Base-by-base conservation (phyloP, 2,888 invertebrate species). In the Yponomeuta evonymella region DNA sequence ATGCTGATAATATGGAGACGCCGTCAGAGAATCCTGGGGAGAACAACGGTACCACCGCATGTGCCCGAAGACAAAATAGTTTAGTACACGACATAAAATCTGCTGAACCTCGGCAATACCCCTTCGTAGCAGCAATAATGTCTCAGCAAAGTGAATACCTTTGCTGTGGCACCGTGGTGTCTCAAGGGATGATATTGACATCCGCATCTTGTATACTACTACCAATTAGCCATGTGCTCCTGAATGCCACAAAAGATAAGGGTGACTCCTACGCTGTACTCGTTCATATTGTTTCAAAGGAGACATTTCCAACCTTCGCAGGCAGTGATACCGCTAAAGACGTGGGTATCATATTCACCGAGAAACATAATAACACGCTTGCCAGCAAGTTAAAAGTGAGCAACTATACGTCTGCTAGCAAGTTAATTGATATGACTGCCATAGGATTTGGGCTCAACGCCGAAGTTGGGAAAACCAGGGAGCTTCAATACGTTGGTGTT, bases 401-500 rank as follows among this genome's bases (percentile, higher is more conserved):
- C 73, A 88, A 88, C 74, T 81, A 75, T 67, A 87, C 88, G 4
- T 80, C 75, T 72, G 71, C 78, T 11, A 79, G 77, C n/a, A 75
- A 71, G 51, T 70, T 88, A 23, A 43, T 76, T 10, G 89, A 87
- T 73, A 72, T 90, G 51, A 85, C 86, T 81, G 86, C 81, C 67
- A 70, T 90, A 70, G 91, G 91, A 51, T 91, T 83, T 77, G 91
- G 91, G 66, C 76, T 92, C 58, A 92, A 92, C 75, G 75, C 86
- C 66, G 88, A 88, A 9, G 30, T 51, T 8, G 51, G 51, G 3
- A 51, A 30, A 29, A 10, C 30, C 12, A 15, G 30, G 5, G 68
- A 68, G 29, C 68, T 68, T 29, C 68, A 68, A 30, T 68, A 68
- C 75, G 78, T 90, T 58, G 90, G 90, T 6, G 73, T 90, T 71